Conservation (phyloP, 1,140 invertebrate genomes). For the Euura saliciscinereae region DNA sequence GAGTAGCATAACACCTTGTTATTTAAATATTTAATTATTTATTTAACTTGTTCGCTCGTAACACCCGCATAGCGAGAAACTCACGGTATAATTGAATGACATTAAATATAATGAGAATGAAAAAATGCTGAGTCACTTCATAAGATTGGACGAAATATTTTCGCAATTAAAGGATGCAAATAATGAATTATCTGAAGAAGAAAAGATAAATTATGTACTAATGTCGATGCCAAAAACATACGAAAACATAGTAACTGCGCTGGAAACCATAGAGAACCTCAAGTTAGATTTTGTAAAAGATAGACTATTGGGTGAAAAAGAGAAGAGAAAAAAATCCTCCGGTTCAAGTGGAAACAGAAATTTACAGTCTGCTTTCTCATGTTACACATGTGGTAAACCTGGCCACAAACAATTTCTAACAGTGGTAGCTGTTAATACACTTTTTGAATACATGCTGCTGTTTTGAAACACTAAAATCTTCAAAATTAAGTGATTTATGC, state of each 20-base stretch:
- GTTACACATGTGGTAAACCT: too few species aligned
- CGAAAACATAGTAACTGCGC: constrained; percentile 9
- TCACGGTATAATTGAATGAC: constrained; percentile 3
- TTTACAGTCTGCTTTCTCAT: not conserved
- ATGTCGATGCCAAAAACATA: constrained; percentile 1
- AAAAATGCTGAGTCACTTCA: constrained; percentile 6
- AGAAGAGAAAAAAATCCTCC: not conserved
- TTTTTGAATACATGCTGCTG: too few species aligned
- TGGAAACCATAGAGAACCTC: constrained; percentile 12
- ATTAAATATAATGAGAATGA: constrained; percentile 18
- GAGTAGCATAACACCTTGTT: too few species aligned
- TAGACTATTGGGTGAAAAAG: not conserved
- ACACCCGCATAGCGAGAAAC: too few species aligned
- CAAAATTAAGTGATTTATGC: too few species aligned
- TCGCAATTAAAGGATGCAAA: constrained; percentile 4
- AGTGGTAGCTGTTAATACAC: too few species aligned
- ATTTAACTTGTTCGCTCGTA: too few species aligned
- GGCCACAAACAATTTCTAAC: too few species aligned
- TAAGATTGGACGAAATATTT: constrained; percentile 12
- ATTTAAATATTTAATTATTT: too few species aligned
- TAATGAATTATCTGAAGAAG: constrained; percentile 10
- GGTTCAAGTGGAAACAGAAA: not conserved
- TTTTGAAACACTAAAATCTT: too few species aligned
- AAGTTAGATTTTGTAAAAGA: not conserved
- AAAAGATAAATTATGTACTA: constrained; percentile 10